Evolutionary conservation across 1,140 invertebrate genomes (phyloP), one percentile per base, ranked within the genome.

Genomic region (Lepidostoma basale): DNA sequence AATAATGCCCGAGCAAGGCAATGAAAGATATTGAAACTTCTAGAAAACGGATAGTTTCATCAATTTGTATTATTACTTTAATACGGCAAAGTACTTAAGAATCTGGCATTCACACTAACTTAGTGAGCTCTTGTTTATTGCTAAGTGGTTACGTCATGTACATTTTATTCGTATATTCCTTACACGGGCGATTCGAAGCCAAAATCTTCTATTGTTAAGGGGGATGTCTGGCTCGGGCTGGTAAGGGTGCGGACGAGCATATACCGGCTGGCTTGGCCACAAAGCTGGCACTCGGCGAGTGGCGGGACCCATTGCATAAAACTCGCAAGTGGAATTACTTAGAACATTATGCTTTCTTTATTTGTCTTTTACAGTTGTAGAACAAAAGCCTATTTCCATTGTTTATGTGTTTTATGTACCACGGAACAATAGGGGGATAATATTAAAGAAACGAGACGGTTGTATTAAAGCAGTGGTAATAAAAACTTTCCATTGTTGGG

Each of bases 311-410:
- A 59, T 59, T 44, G 62, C 62, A 64, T 64, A 69, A 69, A 56
- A 63, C 45, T 40, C 59, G 25, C 47, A 63, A 65, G 60, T 33
- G 39, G 67, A 49, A 69, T 69, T 63, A 62, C 28, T 69, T 69
- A 63, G 28, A 58, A 39, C 49, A 63, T 63, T 69, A 69, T 69
- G 54, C 36, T 64, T 69, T 64, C 67, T 69, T 69, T 69, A 69
- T 69, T 64, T 39, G 60, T 63, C 67, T 69, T 60, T 63, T 69
- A 69, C 62, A 52, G 60, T 44, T 54, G 42, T 69, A 58, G 60
- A 69, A 69, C 67, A 69, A 69, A 63, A 58, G 67, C 45, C 60
- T 25, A 63, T 69, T 44, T 30, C 49, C 60, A 58, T 69, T 69
- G 67, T 69, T 58, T 60, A 58, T 58, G 39, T 56, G 39, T 26